A percentile compares a stretch with the other conserved stretches of the same genome.
Conservation (phyloP, 2,888 invertebrate species). For the Pandemis cinnamomeana region DNA sequence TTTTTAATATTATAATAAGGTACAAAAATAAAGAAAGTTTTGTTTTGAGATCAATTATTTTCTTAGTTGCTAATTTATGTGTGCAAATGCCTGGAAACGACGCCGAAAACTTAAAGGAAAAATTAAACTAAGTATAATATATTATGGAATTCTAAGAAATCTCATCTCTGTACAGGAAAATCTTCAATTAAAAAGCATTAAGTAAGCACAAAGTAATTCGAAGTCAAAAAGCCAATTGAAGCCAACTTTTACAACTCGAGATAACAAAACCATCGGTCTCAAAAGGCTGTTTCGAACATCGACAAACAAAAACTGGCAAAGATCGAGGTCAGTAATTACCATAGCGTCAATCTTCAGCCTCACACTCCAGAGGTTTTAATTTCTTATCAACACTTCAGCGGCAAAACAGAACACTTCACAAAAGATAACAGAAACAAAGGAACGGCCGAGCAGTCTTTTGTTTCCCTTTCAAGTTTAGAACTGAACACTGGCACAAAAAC, state of each 20-base stretch:
- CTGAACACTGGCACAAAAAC: slow-evolving; percentile 36
- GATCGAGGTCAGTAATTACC: slow-evolving; percentile 40
- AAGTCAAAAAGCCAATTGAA: background rate
- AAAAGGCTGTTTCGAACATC: background rate
- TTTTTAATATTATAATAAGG: background rate
- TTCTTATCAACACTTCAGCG: slow-evolving; percentile 44
- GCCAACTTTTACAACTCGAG: slow-evolving; percentile 7
- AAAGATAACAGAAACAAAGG: slow-evolving; percentile 44
- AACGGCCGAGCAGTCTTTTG: slow-evolving; percentile 42
- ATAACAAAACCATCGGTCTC: slow-evolving; percentile 13
- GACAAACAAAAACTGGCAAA: slow-evolving; percentile 26
- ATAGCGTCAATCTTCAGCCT: slow-evolving; percentile 35
- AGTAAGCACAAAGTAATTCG: background rate
- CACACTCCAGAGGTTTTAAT: slow-evolving; percentile 39
- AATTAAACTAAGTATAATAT: too few relatives aligned
- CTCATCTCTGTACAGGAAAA: background rate
- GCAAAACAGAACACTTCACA: slow-evolving; percentile 46
- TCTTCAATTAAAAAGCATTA: background rate
- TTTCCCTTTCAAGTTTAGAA: slow-evolving; percentile 43
- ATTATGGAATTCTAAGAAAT: background rate
- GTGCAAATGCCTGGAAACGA: background rate
- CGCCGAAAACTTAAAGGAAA: background rate
- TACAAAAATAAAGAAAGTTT: background rate
- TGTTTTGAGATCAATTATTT: background rate
- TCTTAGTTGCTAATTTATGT: too few relatives aligned